phyloP scores from a whole-genome alignment of 2,888 invertebrate species.

The Eupithecia vulgata region DNA sequence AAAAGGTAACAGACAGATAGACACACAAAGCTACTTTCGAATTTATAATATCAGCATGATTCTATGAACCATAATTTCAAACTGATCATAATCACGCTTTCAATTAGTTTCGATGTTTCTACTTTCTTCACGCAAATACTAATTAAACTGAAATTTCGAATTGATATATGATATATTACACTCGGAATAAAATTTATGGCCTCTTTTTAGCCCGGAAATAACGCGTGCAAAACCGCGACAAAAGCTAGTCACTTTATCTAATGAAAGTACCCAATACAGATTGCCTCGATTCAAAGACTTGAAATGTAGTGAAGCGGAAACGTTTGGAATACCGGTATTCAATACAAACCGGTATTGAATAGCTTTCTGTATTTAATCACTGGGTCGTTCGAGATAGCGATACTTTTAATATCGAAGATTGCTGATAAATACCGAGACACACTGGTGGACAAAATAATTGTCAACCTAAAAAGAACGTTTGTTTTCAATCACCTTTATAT shows the following conservation, averaged over 20 bases:
- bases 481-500: background rate
- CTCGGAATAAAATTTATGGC: no score
- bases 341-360: background rate
- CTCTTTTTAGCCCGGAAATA: background rate
- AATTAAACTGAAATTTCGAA: no score
- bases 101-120: no score
- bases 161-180: no score
- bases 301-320: conserved; percentile 38
- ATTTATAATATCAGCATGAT: no score
- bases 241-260: background rate
- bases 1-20: no score
- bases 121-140: no score
- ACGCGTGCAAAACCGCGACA: background rate
- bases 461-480: background rate
- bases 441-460: conserved; percentile 15
- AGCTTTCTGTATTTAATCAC: conserved; percentile 38
- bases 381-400: conserved; percentile 35
- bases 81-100: no score
- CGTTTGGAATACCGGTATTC: conserved; percentile 38
- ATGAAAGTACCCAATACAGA: conserved; percentile 19
- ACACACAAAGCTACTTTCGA: no score
- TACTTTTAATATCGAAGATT: conserved; percentile 64
- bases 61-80: no score
- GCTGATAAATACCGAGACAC: conserved; percentile 51
- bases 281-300: conserved; percentile 32